A percentile compares a stretch with the other conserved stretches of the same genome.
Evolutionary conservation across 2,113 vertebrate species (phyloP).

Genomic region (Prionailurus bengalensis): DNA sequence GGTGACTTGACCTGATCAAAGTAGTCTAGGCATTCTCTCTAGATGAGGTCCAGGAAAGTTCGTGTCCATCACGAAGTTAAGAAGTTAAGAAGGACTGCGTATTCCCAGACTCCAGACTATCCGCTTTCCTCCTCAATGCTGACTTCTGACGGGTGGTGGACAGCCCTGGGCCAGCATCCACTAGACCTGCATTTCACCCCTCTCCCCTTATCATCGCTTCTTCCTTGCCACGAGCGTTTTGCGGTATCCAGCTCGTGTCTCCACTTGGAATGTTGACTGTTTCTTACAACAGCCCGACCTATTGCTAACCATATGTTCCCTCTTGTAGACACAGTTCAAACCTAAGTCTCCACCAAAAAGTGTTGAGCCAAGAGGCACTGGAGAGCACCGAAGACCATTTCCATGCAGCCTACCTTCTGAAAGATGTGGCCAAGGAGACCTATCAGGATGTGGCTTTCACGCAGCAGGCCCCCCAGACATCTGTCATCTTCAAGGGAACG

Average conservation of each 20-base stretch:
- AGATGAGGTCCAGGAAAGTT: neutral
- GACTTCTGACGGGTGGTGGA: neutral
- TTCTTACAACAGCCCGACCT: neutral
- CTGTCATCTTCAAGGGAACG: slow-evolving; percentile 95
- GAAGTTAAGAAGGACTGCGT: neutral
- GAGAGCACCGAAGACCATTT: slow-evolving; percentile 87
- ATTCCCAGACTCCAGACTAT: neutral
- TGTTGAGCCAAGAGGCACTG: slow-evolving; percentile 94
- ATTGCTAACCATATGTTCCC: slow-evolving; percentile 85
- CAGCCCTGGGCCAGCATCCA: neutral
- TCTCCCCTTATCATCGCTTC: neutral
- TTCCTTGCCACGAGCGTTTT: neutral
- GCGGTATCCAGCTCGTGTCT: neutral
- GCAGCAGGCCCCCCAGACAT: slow-evolving; percentile 91
- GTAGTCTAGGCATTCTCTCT: neutral
- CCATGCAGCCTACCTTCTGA: slow-evolving; percentile 89
- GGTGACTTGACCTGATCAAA: neutral
- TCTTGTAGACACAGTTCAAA: slow-evolving; percentile 96
- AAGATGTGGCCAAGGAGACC: slow-evolving; percentile 90
- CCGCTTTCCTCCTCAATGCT: neutral
- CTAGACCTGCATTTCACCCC: neutral
- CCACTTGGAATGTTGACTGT: neutral
- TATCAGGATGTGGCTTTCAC: slow-evolving; percentile 89
- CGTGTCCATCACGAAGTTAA: neutral
- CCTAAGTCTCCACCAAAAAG: slow-evolving; percentile 96